phyloP scores from a whole-genome alignment of 1,140 invertebrate species.

The Zaprionus vittiger region DNA sequence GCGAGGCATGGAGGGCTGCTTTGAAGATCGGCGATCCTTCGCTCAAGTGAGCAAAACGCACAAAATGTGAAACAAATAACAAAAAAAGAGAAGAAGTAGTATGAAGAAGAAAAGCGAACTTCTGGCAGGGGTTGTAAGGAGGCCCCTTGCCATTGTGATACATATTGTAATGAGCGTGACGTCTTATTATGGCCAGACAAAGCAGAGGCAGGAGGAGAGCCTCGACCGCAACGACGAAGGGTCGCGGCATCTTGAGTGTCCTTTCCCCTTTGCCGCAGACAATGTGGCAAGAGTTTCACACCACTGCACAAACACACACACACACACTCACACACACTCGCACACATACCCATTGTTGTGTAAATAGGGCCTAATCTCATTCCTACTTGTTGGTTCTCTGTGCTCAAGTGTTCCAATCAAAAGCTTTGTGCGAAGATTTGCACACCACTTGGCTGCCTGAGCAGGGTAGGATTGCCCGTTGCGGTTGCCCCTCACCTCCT shows the following conservation, averaged over 20 bases:
- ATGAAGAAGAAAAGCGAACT: constrained; percentile 15
- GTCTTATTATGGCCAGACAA: constrained; percentile 23
- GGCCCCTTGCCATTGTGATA: constrained; percentile 39
- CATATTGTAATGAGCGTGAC: constrained; percentile 10
- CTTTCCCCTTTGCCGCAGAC: constrained; percentile 3
- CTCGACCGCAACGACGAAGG: constrained; percentile 26
- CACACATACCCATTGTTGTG: constrained; percentile 54
- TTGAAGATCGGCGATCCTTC: constrained; percentile 48
- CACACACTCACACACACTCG: not conserved
- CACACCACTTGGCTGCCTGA: constrained; percentile 49
- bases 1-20: constrained; percentile 12
- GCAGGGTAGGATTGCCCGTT: not conserved
- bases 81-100: constrained; percentile 47
- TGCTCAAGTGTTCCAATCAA: constrained; percentile 53
- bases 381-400: constrained; percentile 43
- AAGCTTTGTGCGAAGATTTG: constrained; percentile 16
- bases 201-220: not conserved
- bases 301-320: constrained; percentile 45
- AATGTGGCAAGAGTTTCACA: constrained; percentile 59
- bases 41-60: constrained; percentile 73
- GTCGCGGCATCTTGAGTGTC: not conserved
- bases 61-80: constrained; percentile 78
- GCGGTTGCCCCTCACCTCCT: not conserved
- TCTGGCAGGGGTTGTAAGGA: constrained; percentile 27
- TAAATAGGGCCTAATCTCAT: constrained; percentile 67